Percentiles rank a stretch among this genome's conserved stretches.
These are phyloP conservation scores for Contarinia nasturtii DNA, from an alignment of 1,140 invertebrate genomes.

Conservation along the genomic window DNA sequence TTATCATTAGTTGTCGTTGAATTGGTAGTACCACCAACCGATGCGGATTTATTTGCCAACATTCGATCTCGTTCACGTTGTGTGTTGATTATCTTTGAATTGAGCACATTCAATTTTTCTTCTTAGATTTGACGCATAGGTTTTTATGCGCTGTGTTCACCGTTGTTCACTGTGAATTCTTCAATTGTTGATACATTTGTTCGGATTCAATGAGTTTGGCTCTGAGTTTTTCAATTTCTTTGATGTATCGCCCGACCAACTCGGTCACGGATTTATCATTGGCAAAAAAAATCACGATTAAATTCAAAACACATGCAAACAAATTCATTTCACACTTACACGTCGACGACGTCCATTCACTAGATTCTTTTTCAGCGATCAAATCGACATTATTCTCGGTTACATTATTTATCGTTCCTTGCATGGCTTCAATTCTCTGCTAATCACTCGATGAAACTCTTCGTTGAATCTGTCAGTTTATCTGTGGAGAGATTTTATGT, in stretches of 20 bases:
- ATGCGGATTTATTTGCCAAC: conserved; percentile 29
- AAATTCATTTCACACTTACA: conserved; percentile 5
- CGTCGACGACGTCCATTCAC: conserved; percentile 42
- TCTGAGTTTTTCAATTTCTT: conserved; percentile 80
- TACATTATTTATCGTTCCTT: conserved; percentile 82
- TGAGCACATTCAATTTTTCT: conserved; percentile 77
- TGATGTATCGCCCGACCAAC: conserved; percentile 64
- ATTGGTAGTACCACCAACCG: neutral
- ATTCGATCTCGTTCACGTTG: conserved; percentile 88
- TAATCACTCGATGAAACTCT: too few relatives aligned
- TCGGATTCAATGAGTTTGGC: conserved; percentile 77
- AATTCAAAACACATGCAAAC: too few relatives aligned
- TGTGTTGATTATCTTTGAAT: conserved; percentile 70
- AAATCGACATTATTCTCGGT: conserved; percentile 64
- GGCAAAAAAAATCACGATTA: too few relatives aligned
- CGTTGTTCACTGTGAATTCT: too few relatives aligned
- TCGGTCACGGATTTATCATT: conserved; percentile 38
- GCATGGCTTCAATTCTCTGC: conserved; percentile 77
- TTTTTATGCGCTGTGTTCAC: neutral
- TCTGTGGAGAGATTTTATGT: too few relatives aligned
- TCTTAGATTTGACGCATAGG: conserved; percentile 78
- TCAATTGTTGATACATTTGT: conserved; percentile 56
- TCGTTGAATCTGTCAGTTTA: too few relatives aligned
- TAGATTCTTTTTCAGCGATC: conserved; percentile 56
- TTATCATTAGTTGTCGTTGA: conserved; percentile 39